phyloP scores from a whole-genome alignment of 2,888 invertebrate genomes.

The Spialia ferax region DNA sequence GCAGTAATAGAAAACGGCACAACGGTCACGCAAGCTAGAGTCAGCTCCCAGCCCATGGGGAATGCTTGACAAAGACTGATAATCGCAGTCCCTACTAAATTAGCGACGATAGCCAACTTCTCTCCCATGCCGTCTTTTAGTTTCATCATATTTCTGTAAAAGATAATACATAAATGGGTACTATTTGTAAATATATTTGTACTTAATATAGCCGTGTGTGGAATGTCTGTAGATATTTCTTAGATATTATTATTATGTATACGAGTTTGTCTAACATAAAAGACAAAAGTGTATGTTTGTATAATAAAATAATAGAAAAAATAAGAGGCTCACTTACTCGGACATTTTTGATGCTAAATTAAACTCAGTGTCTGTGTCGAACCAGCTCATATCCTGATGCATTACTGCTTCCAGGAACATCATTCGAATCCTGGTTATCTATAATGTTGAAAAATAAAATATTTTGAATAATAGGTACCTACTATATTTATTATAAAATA shows the following conservation, averaged over 20 bases:
- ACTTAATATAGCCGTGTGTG: too few relatives aligned
- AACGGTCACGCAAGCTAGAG: slow-evolving; percentile 91
- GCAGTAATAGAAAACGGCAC: slow-evolving; percentile 92
- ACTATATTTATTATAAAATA: too few relatives aligned
- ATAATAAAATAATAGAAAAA: neutral
- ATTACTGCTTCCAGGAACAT: slow-evolving; percentile 88
- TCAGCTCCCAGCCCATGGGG: slow-evolving; percentile 94
- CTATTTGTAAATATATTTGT: too few relatives aligned
- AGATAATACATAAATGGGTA: too few relatives aligned
- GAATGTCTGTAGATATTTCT: too few relatives aligned
- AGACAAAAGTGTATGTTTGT: too few relatives aligned
- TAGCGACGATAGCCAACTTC: slow-evolving; percentile 92
- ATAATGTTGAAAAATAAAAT: neutral
- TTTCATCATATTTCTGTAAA: slow-evolving; percentile 90
- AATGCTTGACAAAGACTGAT: slow-evolving; percentile 91
- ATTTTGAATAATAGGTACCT: too few relatives aligned
- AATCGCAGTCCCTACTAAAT: slow-evolving; percentile 90
- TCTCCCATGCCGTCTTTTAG: slow-evolving; percentile 95
- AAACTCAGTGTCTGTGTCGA: slow-evolving; percentile 89
- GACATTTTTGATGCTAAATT: slow-evolving; percentile 91
- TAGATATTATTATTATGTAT: too few relatives aligned
- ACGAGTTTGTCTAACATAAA: too few relatives aligned
- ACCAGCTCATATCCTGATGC: slow-evolving; percentile 92
- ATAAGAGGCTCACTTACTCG: slow-evolving; percentile 85
- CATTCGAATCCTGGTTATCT: slow-evolving; percentile 88